Percentiles rank a stretch among this genome's conserved stretches.
Evolutionary conservation across 2,797 vertebrate genomes (phyloP).

Genomic region (Spatula clypeata): DNA sequence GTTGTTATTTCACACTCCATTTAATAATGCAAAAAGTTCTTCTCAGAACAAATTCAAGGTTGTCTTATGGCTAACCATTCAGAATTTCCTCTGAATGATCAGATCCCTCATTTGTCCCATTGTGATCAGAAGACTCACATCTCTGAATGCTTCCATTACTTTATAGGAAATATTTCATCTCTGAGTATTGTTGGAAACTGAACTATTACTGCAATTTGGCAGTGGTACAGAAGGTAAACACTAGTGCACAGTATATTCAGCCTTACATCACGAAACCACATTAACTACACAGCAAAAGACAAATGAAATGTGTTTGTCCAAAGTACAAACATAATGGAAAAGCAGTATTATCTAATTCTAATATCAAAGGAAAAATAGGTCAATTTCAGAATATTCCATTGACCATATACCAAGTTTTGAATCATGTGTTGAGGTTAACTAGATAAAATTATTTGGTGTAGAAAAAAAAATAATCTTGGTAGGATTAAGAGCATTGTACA

Average conservation of each 20-base stretch:
- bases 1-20: neutral
- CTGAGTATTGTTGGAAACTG: neutral
- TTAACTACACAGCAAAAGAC: neutral
- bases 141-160: neutral
- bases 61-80: neutral
- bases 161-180: neutral
- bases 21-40: neutral
- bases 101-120: neutral
- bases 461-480: neutral
- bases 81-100: neutral
- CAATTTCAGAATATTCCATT: neutral
- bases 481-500: neutral
- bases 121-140: neutral
- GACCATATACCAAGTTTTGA: neutral
- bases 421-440: neutral
- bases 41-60: neutral
- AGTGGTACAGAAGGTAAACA: neutral
- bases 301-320: neutral
- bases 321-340: neutral
- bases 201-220: neutral
- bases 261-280: neutral
- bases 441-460: neutral
- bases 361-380: neutral
- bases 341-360: neutral
- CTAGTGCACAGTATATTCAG: neutral